phyloP scores from a whole-genome alignment of 2,113 vertebrate species.

The Nycticryphes semicollaris region DNA sequence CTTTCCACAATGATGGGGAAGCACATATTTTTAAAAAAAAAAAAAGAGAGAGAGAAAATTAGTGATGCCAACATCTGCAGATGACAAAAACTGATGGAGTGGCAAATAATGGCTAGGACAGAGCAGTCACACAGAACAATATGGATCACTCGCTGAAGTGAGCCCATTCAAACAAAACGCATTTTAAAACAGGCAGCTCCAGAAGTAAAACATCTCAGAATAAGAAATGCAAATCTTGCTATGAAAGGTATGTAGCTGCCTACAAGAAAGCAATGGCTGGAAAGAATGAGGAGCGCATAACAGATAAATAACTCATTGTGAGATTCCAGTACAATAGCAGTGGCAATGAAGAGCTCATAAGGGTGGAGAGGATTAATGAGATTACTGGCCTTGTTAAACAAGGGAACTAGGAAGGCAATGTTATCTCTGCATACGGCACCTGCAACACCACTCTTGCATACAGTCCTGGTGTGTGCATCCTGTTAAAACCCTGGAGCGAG shows the following conservation, averaged over 20 bases:
- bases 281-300: conserved; percentile 26
- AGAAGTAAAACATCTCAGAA: conserved; percentile 18
- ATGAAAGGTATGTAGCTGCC: background rate
- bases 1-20: background rate
- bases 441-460: background rate
- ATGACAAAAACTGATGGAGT: conserved; percentile 42
- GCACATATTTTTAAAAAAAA: background rate
- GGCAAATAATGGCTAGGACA: conserved; percentile 37
- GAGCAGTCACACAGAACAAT: conserved; percentile 54
- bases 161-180: conserved; percentile 48
- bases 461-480: background rate
- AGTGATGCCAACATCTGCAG: background rate
- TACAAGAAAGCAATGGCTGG: conserved; percentile 31
- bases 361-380: conserved; percentile 14
- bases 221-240: conserved; percentile 49
- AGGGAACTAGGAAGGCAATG: background rate
- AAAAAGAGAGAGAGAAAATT: background rate
- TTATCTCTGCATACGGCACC: background rate
- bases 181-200: conserved; percentile 20
- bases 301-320: conserved; percentile 25
- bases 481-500: background rate
- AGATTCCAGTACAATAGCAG: conserved; percentile 1
- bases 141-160: conserved; percentile 30
- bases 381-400: conserved; percentile 47
- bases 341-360: background rate